Base-by-base conservation (phyloP, 2,113 vertebrate genomes). In the Collichthys lucidus region DNA sequence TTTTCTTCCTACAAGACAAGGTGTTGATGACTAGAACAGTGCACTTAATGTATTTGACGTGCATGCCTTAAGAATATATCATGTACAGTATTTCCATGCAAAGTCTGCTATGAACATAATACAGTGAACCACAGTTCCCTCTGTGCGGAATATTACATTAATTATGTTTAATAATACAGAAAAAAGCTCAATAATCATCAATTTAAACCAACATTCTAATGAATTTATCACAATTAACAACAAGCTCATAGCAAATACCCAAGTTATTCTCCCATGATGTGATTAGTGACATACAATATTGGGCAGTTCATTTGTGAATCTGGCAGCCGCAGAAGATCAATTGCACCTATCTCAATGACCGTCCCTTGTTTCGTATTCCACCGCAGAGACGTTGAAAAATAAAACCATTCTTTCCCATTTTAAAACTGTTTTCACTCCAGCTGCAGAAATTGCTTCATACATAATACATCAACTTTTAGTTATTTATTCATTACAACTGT, bases 401-500 rank as follows among this genome's bases (percentile, higher is more conserved):
- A 77, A 74, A 83, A 76, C 26, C 74, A 72, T 65, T 88, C 57
- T 87, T 85, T n/a, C 65, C 22, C 74, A 59, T 84, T 91, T 82
- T 85, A 83, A 89, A 71, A 80, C 50, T 24, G 26, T 87, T 88
- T 88, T 85, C 79, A 66, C 77, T 77, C 77, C 74, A 77, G 82
- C 80, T 88, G 80, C 84, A 91, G 66, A 87, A 91, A 92, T 88
- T 80, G 77, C 87, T 83, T 89, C 81, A 92, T 91, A 83, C 89
- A 92, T 92, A 90, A 93, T 88, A 80, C 86, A 93, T 93, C 35
- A 71, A 65, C 68, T 74, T 89, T 87, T 79, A 80, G 89, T 93
- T 92, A 91, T 91, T 92, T 94, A 94, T 93, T 93, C 85, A 92
- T 93, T 89, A 91, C 85, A 74, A 85, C 70, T 83, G 87, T 91